phyloP scores from a whole-genome alignment of 2,113 vertebrate genomes.

The Cololabis saira region DNA sequence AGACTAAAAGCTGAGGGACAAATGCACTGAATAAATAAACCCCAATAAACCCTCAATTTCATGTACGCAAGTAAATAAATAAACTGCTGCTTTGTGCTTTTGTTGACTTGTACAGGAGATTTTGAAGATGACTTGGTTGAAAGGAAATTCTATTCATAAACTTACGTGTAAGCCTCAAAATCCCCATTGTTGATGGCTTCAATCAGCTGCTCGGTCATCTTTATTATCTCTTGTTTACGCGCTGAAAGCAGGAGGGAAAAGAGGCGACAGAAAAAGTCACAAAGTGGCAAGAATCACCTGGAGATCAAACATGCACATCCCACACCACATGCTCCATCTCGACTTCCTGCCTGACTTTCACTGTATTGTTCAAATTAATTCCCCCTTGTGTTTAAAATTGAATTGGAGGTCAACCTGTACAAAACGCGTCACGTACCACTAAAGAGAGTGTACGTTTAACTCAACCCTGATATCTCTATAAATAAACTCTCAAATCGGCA shows the following conservation, averaged over 20 bases:
- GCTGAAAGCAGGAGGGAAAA: conserved; percentile 73
- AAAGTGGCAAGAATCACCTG: conserved; percentile 1
- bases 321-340: not conserved
- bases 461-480: conserved; percentile 2
- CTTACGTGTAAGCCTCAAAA: conserved; percentile 99
- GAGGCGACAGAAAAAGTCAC: conserved; percentile 10
- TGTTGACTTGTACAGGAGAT: no score
- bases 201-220: conserved; percentile 98
- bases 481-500: no score
- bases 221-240: conserved; percentile 99
- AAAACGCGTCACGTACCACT: conserved; percentile 22
- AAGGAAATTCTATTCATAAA: conserved; percentile 41
- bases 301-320: conserved; percentile 7
- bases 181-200: conserved; percentile 99
- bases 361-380: conserved; percentile 26
- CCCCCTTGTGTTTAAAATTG: not conserved
- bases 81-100: no score
- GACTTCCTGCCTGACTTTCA: conserved; percentile 27
- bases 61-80: no score
- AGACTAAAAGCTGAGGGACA: no score
- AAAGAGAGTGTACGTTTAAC: not conserved
- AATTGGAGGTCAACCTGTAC: not conserved
- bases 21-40: no score
- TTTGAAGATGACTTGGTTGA: no score
- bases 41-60: no score